Conservation (phyloP, 1,140 invertebrate genomes). For the Piezodorus guildinii region DNA sequence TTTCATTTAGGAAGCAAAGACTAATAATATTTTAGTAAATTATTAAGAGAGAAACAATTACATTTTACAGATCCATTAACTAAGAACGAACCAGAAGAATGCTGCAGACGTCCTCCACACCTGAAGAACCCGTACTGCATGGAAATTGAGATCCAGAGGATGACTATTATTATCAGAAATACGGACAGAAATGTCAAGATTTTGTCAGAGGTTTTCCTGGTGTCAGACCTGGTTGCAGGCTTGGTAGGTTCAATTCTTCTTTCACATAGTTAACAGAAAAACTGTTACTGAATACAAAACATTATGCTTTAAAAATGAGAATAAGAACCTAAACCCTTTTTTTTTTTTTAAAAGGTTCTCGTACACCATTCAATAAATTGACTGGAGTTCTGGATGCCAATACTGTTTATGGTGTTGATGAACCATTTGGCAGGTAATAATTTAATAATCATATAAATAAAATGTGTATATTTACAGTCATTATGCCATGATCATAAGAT, state of each 20-base stretch:
- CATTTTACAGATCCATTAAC: conserved; percentile 56
- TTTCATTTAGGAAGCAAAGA: no score
- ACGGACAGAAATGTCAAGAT: conserved; percentile 71
- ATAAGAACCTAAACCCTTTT: no score
- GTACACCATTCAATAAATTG: conserved; percentile 68
- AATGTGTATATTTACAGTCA: no score
- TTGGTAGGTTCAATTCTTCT: conserved; percentile 41
- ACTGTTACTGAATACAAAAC: no score
- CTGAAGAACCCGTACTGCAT: conserved; percentile 83
- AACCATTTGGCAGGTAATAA: conserved; percentile 54
- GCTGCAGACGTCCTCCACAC: conserved; percentile 62
- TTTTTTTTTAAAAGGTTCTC: conserved; percentile 44
- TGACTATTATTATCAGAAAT: conserved; percentile 82
- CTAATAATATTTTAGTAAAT: no score
- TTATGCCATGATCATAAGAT: no score
- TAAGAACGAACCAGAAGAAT: conserved; percentile 78
- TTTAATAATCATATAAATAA: background rate
- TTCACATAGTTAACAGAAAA: background rate
- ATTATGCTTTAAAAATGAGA: no score
- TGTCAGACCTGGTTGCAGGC: conserved; percentile 64
- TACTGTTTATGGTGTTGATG: conserved; percentile 72
- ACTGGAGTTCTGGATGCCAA: conserved; percentile 73
- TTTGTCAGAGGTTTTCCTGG: conserved; percentile 78
- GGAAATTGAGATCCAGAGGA: conserved; percentile 75
- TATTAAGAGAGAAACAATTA: no score